Conservation (phyloP, 2,888 invertebrate genomes). For the Rotaria macrura region DNA sequence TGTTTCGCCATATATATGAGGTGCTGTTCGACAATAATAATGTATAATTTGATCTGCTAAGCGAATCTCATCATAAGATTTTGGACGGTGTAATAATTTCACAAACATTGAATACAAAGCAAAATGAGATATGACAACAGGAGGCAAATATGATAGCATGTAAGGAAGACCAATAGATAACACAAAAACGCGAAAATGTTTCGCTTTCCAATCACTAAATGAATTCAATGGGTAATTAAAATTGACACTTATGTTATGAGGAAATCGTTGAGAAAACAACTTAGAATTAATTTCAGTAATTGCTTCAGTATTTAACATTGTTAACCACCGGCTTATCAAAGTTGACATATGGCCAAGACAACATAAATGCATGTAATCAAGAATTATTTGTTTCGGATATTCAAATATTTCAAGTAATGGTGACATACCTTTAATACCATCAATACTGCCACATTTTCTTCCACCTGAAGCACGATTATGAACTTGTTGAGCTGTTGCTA, state of each 20-base stretch:
- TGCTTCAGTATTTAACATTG: not conserved
- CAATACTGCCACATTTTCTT: not conserved
- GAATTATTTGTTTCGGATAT: not conserved
- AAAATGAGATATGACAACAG: not conserved
- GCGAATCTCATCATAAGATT: not conserved
- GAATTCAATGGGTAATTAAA: not conserved
- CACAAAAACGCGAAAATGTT: not conserved
- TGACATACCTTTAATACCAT: not conserved
- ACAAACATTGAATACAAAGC: not conserved
- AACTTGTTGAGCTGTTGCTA: not conserved
- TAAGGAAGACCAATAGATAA: not conserved
- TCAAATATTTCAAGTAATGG: not conserved
- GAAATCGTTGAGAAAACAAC: not conserved
- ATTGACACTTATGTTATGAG: not conserved
- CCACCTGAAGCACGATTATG: not conserved
- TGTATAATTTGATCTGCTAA: not conserved
- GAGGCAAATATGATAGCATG: not conserved
- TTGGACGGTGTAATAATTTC: not conserved
- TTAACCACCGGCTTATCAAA: not conserved
- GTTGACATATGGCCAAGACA: not conserved
- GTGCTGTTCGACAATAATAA: not conserved
- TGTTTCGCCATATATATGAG: not conserved
- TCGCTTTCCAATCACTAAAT: not conserved
- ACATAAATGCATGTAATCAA: not conserved
- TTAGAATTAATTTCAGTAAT: not conserved